Conservation (phyloP, 2,888 invertebrate species). For the Nephrotoma flavescens region DNA sequence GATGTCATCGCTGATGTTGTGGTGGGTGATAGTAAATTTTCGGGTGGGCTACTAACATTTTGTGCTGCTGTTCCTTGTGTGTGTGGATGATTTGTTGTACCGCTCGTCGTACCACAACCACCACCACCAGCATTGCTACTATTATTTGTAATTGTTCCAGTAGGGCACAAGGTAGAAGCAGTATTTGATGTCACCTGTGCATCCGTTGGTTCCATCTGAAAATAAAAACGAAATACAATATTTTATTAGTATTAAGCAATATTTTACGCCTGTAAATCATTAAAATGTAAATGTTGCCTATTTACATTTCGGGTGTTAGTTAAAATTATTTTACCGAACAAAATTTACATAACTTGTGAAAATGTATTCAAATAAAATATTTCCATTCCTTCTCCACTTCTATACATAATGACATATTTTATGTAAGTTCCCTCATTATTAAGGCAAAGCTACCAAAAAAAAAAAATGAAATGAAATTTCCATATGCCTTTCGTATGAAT, state of each 20-base stretch:
- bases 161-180: slow-evolving; percentile 6
- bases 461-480: not conserved
- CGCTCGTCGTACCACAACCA: not conserved
- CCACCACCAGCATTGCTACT: not conserved
- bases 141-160: slow-evolving; percentile 6
- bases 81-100: not conserved
- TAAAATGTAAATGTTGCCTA: not conserved
- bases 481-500: not conserved
- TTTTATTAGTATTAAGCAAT: not conserved
- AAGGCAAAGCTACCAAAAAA: not conserved
- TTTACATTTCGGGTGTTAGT: not conserved
- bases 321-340: not conserved
- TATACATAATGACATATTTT: not conserved
- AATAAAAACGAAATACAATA: not conserved
- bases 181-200: slow-evolving; percentile 7
- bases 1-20: slow-evolving; percentile 45
- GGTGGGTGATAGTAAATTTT: slow-evolving; percentile 15
- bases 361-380: not conserved
- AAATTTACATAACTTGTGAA: not conserved
- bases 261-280: not conserved
- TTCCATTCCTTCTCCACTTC: not conserved
- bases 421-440: not conserved
- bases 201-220: slow-evolving; percentile 13
- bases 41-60: slow-evolving; percentile 14
- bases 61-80: slow-evolving; percentile 1